Evolutionary conservation across 2,888 invertebrate species (phyloP).

Genomic region (Geophilus truncorum): DNA sequence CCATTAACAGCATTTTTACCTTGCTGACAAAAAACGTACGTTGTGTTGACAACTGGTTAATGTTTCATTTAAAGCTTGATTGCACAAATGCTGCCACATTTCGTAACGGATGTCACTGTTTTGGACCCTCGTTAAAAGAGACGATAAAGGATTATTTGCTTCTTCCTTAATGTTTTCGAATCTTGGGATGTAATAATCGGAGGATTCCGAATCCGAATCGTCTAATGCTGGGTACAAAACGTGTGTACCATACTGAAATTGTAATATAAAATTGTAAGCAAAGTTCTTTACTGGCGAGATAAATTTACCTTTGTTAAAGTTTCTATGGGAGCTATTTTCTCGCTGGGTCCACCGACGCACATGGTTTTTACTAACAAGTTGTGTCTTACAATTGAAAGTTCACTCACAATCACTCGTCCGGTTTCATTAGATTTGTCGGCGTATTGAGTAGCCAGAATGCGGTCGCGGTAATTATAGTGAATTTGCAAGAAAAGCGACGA

Average conservation of each 20-base stretch:
- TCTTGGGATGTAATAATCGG: not conserved
- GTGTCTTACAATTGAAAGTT: not conserved
- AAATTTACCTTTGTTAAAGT: not conserved
- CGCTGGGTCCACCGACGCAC: conserved; percentile 21
- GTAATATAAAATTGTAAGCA: not conserved
- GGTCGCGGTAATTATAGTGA: conserved; percentile 22
- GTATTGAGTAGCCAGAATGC: not conserved
- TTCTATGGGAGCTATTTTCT: not conserved
- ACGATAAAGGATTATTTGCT: not conserved
- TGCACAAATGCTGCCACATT: not conserved
- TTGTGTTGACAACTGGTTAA: not conserved
- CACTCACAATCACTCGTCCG: not conserved
- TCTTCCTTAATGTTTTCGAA: not conserved
- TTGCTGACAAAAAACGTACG: no score
- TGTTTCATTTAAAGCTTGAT: not conserved
- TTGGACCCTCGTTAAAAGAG: not conserved
- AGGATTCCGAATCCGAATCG: not conserved
- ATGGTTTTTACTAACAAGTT: conserved; percentile 28
- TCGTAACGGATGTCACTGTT: not conserved
- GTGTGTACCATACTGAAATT: not conserved
- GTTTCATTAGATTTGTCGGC: not conserved
- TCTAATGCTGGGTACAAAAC: not conserved
- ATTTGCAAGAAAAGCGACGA: conserved; percentile 11
- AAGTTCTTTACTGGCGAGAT: not conserved
- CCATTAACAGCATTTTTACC: no score